A percentile compares a stretch with the other conserved stretches of the same genome.
These are phyloP conservation scores for Istiophorus platypterus DNA, from an alignment of 2,113 vertebrate species.

Conservation along the genomic window DNA sequence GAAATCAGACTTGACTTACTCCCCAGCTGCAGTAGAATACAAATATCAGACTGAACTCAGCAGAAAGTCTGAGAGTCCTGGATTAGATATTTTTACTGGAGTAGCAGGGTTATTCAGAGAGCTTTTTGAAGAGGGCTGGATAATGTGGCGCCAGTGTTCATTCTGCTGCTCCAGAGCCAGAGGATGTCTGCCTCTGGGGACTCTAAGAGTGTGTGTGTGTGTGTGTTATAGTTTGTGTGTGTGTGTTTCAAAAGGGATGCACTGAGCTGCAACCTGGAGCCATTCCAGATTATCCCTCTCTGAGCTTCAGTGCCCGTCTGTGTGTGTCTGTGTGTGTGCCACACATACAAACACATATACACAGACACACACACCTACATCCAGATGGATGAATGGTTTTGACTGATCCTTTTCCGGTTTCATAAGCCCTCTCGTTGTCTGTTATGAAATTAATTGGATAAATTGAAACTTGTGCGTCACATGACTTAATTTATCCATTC, in stretches of 20 bases:
- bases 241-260: conserved; percentile 42
- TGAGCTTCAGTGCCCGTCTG: conserved; percentile 47
- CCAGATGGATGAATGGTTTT: conserved; percentile 26
- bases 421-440: conserved; percentile 18
- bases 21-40: conserved; percentile 12
- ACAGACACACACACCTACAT: conserved; percentile 20
- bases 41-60: conserved; percentile 32
- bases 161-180: conserved; percentile 59
- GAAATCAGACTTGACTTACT: conserved; percentile 8
- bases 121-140: conserved; percentile 59
- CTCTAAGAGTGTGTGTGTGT: conserved; percentile 17
- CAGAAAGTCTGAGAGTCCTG: conserved; percentile 31
- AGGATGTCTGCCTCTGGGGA: conserved; percentile 50
- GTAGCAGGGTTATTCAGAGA: conserved; percentile 56
- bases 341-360: conserved; percentile 1
- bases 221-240: conserved; percentile 18
- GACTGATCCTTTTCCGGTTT: conserved; percentile 30
- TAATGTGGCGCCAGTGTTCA: conserved; percentile 66
- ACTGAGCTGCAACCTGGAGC: conserved; percentile 58
- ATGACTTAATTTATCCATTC: background rate
- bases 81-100: conserved; percentile 62
- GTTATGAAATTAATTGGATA: conserved; percentile 29
- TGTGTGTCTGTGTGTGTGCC: conserved; percentile 6
- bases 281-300: conserved; percentile 62
- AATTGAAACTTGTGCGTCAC: conserved; percentile 1